A percentile compares a stretch with the other conserved stretches of the same genome.
Conservation (phyloP, 2,113 vertebrate genomes). For the Burhinus bistriatus region DNA sequence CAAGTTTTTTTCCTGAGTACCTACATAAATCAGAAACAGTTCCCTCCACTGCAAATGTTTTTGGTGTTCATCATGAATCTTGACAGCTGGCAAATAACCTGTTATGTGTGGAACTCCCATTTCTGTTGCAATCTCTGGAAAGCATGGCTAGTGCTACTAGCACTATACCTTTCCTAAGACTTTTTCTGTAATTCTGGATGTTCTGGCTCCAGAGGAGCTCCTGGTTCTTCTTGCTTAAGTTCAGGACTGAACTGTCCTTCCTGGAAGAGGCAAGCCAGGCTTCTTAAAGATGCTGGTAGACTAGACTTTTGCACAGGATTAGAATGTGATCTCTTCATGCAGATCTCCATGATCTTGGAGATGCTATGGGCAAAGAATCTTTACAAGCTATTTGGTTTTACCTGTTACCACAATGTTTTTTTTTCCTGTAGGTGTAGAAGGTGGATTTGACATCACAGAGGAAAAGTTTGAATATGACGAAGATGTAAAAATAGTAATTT, state of each 20-base stretch:
- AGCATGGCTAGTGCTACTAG: not conserved
- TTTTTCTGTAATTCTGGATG: not conserved
- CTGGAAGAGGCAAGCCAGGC: not conserved
- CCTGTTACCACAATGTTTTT: not conserved
- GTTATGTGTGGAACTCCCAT: not conserved
- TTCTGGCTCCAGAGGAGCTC: not conserved
- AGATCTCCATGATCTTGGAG: not conserved
- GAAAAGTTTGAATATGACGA: conserved; percentile 94
- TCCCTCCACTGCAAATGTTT: not conserved
- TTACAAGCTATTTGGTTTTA: not conserved
- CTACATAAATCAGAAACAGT: not conserved
- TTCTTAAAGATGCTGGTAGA: not conserved
- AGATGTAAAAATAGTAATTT: conserved; percentile 92
- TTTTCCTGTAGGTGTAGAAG: conserved; percentile 85
- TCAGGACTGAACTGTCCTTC: not conserved
- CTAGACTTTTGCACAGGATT: not conserved
- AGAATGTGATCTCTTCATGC: not conserved
- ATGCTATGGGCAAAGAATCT: not conserved
- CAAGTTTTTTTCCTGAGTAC: not conserved
- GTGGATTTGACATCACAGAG: conserved; percentile 90
- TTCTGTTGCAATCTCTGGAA: not conserved
- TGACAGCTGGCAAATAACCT: not conserved
- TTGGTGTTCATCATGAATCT: not conserved
- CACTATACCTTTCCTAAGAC: not conserved
- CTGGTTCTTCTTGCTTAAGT: not conserved